Base-by-base conservation (phyloP, 2,113 vertebrate genomes). In the Dendrocopos noguchii region DNA sequence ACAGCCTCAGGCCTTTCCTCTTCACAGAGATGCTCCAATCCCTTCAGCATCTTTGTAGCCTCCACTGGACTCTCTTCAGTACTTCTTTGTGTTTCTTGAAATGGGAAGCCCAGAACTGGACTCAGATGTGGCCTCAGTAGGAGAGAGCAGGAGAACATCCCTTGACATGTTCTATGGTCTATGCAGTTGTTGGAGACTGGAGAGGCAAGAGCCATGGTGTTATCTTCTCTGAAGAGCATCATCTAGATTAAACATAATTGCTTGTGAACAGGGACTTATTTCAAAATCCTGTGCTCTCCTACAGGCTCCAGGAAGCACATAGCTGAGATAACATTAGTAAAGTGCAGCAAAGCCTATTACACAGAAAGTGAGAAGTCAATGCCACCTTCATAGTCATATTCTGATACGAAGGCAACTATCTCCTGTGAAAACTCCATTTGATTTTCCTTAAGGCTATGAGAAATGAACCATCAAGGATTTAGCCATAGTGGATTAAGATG, bases 391-490 rank as follows among this genome's bases (percentile, higher is more conserved):
- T 61, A 76, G 52, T 50, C n/a, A 66, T 71, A 33, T 90, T 83
- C 57, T 77, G 73, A 88, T 77, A 80, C 1, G 83, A 92, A 80
- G 76, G 64, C 55, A 90, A 85, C 24, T 73, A 83, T 46, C n/a
- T 52, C 6, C 18, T 50, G 52, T 64, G 60, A 86, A 94, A 90
- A 80, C 50, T 59, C 70, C 60, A 34, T 80, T 80, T 80, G 60
- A 67, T 95, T 94, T 94, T 93, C 56, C 80, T 71, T 31, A 64
- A 33, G n/a, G 79, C 67, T 80, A 53, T 20, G 27, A 87, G 72
- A 87, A 95, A 88, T 50, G 76, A 93, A 82, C 64, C 84, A 87
- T 64, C 79, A 65, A 68, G 59, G 76, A 47, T 88, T 88, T 88
- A 94, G 52, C 34, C 72, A 77, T 12, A 34, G 39, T 29, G 34